Base-by-base conservation (phyloP, 2,888 invertebrate species). In the Balanococcus diminutus region DNA sequence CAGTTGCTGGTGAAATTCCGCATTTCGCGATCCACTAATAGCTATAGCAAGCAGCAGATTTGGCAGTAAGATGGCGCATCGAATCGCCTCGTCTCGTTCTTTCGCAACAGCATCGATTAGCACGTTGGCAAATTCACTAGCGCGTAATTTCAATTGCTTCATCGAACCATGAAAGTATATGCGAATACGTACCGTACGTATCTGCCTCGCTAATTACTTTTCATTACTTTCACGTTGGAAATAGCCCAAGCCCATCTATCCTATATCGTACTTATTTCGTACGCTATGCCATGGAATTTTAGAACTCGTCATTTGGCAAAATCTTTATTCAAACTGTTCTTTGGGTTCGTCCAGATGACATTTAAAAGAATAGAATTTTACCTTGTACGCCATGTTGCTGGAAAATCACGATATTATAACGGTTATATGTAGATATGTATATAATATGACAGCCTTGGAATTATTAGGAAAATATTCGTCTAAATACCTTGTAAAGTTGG, bases 151-250 rank as follows among this genome's bases (percentile, higher is more conserved):
- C 56, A 56, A 56, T 56, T 56, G 19, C 56, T 56, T 19, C 56
- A 56, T 56, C 56, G 19, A 56, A 56, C 56, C 56, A 19, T 56
- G 56, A 56, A 56, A 56, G 56, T 56, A 19, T 56, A 56, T 42
- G 42, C 42, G 42, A 42, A 42, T 42, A 42, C 42, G 2, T 42
- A 42, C 14, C 14, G 14, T 14, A 11, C 11, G 9, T 9, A 42
- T 42, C 42, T 8, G 19, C 19, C 56, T n/a, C 19, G 5, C 56
- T 56, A 56, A 56, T 56, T 56, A 56, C 56, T 42, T 42, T 11
- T 56, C 56, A 56, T 56, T 56, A 56, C 56, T 56, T 56, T 56
- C 56, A 56, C 56, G 56, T 56, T 56, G 56, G n/a, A 56, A 56
- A 56, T 56, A 56, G 19, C 19, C 46, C 46, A 36, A 9, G 46